Evolutionary conservation across 2,113 vertebrate species (phyloP).

Genomic region (Lonchura striata): DNA sequence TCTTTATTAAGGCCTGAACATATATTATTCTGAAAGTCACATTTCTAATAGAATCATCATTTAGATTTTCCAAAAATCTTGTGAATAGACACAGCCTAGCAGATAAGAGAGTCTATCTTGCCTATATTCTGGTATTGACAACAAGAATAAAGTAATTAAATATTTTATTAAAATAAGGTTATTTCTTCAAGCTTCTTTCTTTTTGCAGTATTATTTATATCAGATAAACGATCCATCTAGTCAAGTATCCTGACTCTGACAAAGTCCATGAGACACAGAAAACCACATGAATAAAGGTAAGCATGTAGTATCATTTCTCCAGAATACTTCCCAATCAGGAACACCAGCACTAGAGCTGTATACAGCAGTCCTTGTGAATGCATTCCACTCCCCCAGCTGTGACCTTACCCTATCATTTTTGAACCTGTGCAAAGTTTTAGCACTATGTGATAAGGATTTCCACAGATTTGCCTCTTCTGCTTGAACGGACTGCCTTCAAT

Average conservation of each 20-base stretch:
- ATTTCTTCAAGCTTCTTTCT: neutral
- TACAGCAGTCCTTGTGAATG: neutral
- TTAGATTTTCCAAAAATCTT: neutral
- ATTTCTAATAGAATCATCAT: neutral
- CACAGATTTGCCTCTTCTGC: neutral
- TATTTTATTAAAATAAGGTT: neutral
- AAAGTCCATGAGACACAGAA: neutral
- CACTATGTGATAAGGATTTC: neutral
- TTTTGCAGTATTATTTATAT: neutral
- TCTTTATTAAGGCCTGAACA: neutral
- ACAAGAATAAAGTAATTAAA: neutral
- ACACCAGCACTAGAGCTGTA: neutral
- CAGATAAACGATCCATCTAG: neutral
- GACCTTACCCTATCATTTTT: neutral
- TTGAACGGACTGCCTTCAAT: neutral
- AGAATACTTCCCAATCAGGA: neutral
- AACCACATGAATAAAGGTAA: neutral
- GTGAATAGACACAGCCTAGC: neutral
- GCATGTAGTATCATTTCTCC: neutral
- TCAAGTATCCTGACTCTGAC: neutral
- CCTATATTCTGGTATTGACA: neutral
- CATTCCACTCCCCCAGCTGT: neutral
- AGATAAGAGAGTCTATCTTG: neutral
- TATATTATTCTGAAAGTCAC: neutral
- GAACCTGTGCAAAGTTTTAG: neutral